Percentiles rank a stretch among this genome's conserved stretches.
phyloP scores from a whole-genome alignment of 1,140 invertebrate species.

The Diabrotica virgifera region DNA sequence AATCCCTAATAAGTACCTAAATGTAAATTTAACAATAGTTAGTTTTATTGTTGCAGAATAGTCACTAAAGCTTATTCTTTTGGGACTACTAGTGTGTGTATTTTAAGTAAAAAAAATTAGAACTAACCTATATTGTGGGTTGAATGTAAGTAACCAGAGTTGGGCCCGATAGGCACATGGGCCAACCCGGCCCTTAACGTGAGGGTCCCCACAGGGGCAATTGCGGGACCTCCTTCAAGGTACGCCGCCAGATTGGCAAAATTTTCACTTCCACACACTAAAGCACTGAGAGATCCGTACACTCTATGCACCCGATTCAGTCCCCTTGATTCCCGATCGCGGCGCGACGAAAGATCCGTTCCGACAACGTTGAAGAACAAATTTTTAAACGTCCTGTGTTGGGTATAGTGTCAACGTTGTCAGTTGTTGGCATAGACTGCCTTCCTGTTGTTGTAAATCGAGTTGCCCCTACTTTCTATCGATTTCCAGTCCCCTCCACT shows the following conservation, averaged over 20 bases:
- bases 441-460: conserved; percentile 23
- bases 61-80: neutral
- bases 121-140: conserved; percentile 48
- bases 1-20: too few species aligned
- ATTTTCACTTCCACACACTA: conserved; percentile 36
- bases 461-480: conserved; percentile 35
- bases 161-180: conserved; percentile 48
- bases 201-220: conserved; percentile 47
- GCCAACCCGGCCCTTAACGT: conserved; percentile 47
- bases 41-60: too few species aligned
- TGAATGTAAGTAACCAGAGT: conserved; percentile 46
- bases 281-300: conserved; percentile 26
- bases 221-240: conserved; percentile 46
- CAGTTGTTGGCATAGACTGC: conserved; percentile 28
- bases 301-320: conserved; percentile 6
- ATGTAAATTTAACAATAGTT: too few species aligned
- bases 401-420: conserved; percentile 19
- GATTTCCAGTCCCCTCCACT: conserved; percentile 30
- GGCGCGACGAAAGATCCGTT: conserved; percentile 6
- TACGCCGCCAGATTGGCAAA: conserved; percentile 46
- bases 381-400: conserved; percentile 1
- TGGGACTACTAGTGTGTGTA: neutral
- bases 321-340: neutral
- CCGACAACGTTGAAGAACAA: conserved; percentile 5
- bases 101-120: neutral